Percentiles rank a stretch among this genome's conserved stretches.
These are phyloP conservation scores for Odontesthes bonariensis DNA, from an alignment of 2,113 vertebrate species.

Conservation along the genomic window DNA sequence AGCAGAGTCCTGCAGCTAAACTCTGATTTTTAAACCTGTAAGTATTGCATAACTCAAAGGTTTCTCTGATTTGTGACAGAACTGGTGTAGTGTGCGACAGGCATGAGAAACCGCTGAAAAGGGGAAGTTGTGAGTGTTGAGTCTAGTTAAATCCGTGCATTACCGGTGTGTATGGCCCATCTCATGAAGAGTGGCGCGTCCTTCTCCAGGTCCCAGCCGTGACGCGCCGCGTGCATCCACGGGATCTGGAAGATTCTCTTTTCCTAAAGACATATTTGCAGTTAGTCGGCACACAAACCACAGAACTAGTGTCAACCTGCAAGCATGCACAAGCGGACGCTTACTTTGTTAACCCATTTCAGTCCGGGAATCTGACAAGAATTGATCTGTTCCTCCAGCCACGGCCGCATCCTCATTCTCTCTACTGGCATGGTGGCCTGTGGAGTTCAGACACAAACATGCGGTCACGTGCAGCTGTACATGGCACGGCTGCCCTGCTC, in stretches of 20 bases:
- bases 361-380: conserved; percentile 93
- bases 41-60: neutral
- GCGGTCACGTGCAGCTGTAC: too few species aligned
- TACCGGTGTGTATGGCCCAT: conserved; percentile 98
- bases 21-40: neutral
- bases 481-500: too few species aligned
- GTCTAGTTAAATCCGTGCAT: conserved; percentile 11
- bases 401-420: conserved; percentile 98
- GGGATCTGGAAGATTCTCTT: conserved; percentile 95
- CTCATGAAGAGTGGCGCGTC: conserved; percentile 95
- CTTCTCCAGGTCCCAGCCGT: conserved; percentile 96
- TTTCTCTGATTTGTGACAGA: conserved; percentile 1
- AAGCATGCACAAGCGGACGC: conserved; percentile 14
- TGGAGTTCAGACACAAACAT: neutral
- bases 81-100: neutral
- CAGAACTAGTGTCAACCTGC: neutral
- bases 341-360: conserved; percentile 96
- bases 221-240: conserved; percentile 97
- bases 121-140: conserved; percentile 3
- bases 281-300: neutral
- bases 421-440: conserved; percentile 94
- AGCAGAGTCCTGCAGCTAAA: neutral
- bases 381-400: conserved; percentile 98
- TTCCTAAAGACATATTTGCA: conserved; percentile 80
- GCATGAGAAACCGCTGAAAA: conserved; percentile 25